phyloP scores from a whole-genome alignment of 2,888 invertebrate genomes.

The Epistrophe eligans region DNA sequence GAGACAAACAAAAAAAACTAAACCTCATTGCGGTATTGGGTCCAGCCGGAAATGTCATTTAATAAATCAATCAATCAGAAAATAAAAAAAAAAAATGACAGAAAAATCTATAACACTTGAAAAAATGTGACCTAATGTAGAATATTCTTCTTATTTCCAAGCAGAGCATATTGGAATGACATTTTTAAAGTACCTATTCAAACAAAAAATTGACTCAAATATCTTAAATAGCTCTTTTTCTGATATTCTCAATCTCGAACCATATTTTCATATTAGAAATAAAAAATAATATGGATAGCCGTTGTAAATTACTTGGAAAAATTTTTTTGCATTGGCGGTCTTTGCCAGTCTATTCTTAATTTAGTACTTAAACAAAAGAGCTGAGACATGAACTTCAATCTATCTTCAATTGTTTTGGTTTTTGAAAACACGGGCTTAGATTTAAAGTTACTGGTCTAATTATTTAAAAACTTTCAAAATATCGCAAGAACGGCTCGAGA shows the following conservation, averaged over 20 bases:
- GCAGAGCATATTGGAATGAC: background rate
- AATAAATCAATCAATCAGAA: conserved; percentile 26
- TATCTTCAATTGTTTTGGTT: too few relatives aligned
- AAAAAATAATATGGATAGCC: too few relatives aligned
- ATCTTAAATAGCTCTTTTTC: background rate
- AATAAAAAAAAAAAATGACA: background rate
- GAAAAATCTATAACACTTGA: background rate
- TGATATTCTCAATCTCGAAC: background rate
- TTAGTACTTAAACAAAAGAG: conserved; percentile 21
- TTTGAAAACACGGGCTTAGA: too few relatives aligned
- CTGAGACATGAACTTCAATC: background rate
- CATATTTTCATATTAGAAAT: too few relatives aligned
- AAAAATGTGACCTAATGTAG: background rate
- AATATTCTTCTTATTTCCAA: background rate
- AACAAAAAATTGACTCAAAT: background rate
- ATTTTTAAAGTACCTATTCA: background rate
- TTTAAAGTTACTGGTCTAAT: too few relatives aligned
- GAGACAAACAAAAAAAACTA: background rate
- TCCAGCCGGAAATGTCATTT: conserved; percentile 31
- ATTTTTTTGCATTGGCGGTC: too few relatives aligned
- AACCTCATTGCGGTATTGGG: background rate
- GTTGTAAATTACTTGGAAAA: too few relatives aligned
- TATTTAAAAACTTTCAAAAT: too few relatives aligned
- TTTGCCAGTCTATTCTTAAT: background rate
- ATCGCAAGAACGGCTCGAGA: too few relatives aligned